Conservation (phyloP, 2,888 invertebrate species). For the Chesias legatella region DNA sequence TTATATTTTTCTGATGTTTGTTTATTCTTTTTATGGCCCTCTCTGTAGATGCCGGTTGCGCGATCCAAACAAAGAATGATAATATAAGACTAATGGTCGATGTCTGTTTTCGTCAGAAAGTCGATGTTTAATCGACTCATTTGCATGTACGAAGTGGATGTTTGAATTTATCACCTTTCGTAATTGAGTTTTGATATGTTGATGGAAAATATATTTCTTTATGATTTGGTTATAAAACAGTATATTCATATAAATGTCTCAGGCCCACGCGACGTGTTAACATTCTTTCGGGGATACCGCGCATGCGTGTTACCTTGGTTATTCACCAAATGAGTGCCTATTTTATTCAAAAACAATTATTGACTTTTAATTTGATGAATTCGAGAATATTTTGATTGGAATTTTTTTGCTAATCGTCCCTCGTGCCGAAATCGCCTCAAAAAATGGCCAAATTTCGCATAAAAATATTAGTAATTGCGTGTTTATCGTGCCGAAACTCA, state of each 20-base stretch:
- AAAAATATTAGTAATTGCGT: no score
- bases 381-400: no score
- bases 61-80: conserved; percentile 73
- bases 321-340: conserved; percentile 1
- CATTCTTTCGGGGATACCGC: conserved; percentile 15
- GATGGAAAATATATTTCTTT: conserved; percentile 52
- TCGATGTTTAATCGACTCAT: conserved; percentile 72
- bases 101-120: conserved; percentile 67
- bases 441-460: no score
- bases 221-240: conserved; percentile 48
- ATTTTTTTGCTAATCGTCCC: no score
- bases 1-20: conserved; percentile 77
- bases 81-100: conserved; percentile 71
- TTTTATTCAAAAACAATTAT: no score
- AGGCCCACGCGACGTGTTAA: conserved; percentile 15
- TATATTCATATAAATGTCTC: conserved; percentile 45
- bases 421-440: no score
- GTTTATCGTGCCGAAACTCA: no score
- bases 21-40: conserved; percentile 65
- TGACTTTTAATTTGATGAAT: no score
- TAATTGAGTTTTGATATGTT: conserved; percentile 58
- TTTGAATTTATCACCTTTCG: conserved; percentile 59
- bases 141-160: conserved; percentile 58
- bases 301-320: conserved; percentile 8
- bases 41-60: conserved; percentile 61